phyloP scores from a whole-genome alignment of 2,113 vertebrate genomes.

The Todiramphus chloris region DNA sequence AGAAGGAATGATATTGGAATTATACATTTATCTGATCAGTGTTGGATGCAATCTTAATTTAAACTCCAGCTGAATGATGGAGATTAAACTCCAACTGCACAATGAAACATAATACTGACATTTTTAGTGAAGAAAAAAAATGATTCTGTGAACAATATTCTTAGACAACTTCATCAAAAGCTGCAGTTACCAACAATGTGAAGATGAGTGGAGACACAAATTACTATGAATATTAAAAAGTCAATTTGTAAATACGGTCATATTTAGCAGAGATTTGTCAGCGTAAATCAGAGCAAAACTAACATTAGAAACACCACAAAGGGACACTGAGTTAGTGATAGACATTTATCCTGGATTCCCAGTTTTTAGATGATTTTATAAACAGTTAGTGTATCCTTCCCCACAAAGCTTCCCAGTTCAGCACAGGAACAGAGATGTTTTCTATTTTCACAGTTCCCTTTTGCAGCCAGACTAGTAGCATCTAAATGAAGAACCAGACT shows the following conservation, averaged over 20 bases:
- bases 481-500: background rate
- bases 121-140: background rate
- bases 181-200: background rate
- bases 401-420: background rate
- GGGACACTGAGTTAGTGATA: constrained; percentile 30
- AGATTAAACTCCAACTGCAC: no score
- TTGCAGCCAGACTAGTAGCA: background rate
- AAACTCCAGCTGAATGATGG: background rate
- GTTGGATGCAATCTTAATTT: background rate
- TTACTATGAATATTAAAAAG: constrained; percentile 13
- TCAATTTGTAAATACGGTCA: constrained; percentile 12
- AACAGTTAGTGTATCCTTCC: background rate
- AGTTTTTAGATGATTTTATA: background rate
- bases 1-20: background rate
- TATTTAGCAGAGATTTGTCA: constrained; percentile 28
- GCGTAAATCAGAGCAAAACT: background rate
- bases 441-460: background rate
- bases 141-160: background rate
- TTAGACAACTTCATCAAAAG: background rate
- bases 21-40: background rate
- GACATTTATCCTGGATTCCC: background rate
- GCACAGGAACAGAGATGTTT: background rate
- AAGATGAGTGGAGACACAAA: background rate
- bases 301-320: constrained; percentile 32
- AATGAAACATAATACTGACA: background rate